Percentiles rank a stretch among this genome's conserved stretches.
Evolutionary conservation across 2,888 invertebrate genomes (phyloP).

Genomic region (Ceraclea dissimilis): DNA sequence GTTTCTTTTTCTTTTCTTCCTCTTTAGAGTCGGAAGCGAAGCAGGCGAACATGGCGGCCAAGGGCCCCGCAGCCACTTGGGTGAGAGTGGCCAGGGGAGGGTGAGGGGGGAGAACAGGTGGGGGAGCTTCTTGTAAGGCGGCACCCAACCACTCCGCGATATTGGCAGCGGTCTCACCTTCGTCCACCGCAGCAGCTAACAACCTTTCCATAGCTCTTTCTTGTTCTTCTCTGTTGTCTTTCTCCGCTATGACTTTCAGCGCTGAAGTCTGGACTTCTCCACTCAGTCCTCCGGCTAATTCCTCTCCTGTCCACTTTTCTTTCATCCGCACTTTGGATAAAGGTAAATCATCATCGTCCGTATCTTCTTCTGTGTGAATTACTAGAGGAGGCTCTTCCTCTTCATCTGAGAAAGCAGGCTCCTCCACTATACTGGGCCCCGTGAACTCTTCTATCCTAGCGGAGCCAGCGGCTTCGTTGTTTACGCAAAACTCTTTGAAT

Average conservation of each 20-base stretch:
- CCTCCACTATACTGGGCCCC: constrained; percentile 41
- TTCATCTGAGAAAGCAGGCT: constrained; percentile 79
- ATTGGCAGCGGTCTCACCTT: constrained; percentile 42
- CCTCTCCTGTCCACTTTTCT: constrained; percentile 53
- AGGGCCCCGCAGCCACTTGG: constrained; percentile 64
- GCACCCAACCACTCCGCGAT: constrained; percentile 43
- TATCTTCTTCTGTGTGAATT: constrained; percentile 51
- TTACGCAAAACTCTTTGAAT: constrained; percentile 82
- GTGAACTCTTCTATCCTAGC: constrained; percentile 44
- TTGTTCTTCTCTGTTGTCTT: constrained; percentile 28
- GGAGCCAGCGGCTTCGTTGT: constrained; percentile 43
- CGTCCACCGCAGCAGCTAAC: constrained; percentile 36
- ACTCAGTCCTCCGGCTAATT: constrained; percentile 43
- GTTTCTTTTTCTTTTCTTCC: constrained; percentile 69
- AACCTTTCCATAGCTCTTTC: constrained; percentile 38
- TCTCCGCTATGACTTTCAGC: constrained; percentile 42
- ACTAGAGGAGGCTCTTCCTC: constrained; percentile 57
- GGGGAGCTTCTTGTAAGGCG: constrained; percentile 45
- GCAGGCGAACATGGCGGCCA: constrained; percentile 83
- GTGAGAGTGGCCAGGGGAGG: constrained; percentile 52
- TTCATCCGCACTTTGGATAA: constrained; percentile 67
- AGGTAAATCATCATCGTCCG: constrained; percentile 69
- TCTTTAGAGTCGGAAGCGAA: constrained; percentile 62
- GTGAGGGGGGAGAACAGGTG: constrained; percentile 43
- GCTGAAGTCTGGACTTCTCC: constrained; percentile 40